Evolutionary conservation across 1,140 invertebrate genomes (phyloP).

Genomic region (Rhyacophila brunnea): DNA sequence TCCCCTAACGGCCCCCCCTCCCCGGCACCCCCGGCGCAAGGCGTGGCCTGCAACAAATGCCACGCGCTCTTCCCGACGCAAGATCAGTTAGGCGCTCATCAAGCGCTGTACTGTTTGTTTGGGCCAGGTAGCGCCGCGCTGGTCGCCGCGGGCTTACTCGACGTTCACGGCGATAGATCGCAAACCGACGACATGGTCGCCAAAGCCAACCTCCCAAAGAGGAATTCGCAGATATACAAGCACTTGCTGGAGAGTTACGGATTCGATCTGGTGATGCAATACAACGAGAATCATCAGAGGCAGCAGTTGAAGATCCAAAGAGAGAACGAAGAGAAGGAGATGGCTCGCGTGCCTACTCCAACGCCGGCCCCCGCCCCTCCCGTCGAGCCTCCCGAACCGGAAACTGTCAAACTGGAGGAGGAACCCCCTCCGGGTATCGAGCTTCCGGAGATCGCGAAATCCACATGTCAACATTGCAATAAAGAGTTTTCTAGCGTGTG

Average conservation of each 20-base stretch:
- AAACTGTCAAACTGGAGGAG: constrained; percentile 42
- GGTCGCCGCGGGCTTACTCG: constrained; percentile 50
- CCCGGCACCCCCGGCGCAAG: constrained; percentile 46
- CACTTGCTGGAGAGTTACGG: constrained; percentile 90
- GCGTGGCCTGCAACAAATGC: constrained; percentile 67
- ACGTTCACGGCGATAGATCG: constrained; percentile 35
- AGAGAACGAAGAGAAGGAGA: constrained; percentile 49
- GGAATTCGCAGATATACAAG: constrained; percentile 84
- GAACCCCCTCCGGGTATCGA: constrained; percentile 59
- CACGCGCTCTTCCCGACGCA: constrained; percentile 74
- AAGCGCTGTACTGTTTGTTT: constrained; percentile 78
- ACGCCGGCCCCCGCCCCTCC: constrained; percentile 54
- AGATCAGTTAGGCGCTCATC: constrained; percentile 80
- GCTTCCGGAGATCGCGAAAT: constrained; percentile 72
- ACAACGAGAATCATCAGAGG: constrained; percentile 87
- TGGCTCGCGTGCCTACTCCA: constrained; percentile 54
- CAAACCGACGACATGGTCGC: constrained; percentile 51
- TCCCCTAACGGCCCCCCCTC: constrained; percentile 56
- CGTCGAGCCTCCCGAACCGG: constrained; percentile 50
- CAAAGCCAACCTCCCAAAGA: constrained; percentile 56
- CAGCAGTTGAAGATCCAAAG: constrained; percentile 55
- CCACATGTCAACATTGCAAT: constrained; percentile 84
- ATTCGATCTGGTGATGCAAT: constrained; percentile 95
- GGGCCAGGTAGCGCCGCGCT: constrained; percentile 58
- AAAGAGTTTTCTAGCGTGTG: constrained; percentile 95